These are phyloP conservation scores for Mesochorus sp. DNA, from an alignment of 2,888 invertebrate species.

Conservation along the genomic window DNA sequence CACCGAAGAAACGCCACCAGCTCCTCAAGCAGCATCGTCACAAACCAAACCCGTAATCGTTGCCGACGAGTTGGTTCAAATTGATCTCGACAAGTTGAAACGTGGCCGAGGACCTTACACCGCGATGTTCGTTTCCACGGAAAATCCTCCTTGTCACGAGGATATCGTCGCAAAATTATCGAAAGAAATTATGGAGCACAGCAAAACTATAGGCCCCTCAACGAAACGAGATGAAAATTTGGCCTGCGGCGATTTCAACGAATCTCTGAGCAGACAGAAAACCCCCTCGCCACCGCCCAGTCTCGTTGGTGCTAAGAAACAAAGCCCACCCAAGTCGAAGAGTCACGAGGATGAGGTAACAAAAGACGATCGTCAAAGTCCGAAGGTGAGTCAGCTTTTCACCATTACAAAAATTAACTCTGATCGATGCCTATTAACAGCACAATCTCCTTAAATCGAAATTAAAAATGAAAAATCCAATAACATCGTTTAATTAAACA, in stretches of 20 bases:
- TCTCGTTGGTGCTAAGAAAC: neutral
- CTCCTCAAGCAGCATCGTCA: neutral
- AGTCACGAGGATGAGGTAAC: conserved; percentile 28
- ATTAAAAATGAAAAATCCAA: neutral
- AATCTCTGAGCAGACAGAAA: conserved; percentile 32
- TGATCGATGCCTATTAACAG: neutral
- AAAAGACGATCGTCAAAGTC: conserved; percentile 31
- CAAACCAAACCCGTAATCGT: conserved; percentile 73
- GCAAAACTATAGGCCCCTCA: conserved; percentile 71
- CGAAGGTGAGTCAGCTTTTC: conserved; percentile 60
- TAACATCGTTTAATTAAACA: neutral
- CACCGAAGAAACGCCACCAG: conserved; percentile 48
- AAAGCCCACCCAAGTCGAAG: conserved; percentile 28
- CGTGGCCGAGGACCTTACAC: conserved; percentile 53
- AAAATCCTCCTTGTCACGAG: conserved; percentile 67
- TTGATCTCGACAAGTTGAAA: conserved; percentile 68
- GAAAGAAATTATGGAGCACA: conserved; percentile 78
- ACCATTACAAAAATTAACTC: too few species aligned
- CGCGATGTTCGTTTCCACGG: conserved; percentile 46
- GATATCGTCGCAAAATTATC: conserved; percentile 74
- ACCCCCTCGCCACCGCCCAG: conserved; percentile 53
- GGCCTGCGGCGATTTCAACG: conserved; percentile 14
- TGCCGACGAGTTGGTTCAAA: conserved; percentile 72
- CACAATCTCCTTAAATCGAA: neutral
- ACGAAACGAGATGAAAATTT: conserved; percentile 18